Base-by-base conservation (phyloP, 1,140 invertebrate species). In the Calliphora vicina region DNA sequence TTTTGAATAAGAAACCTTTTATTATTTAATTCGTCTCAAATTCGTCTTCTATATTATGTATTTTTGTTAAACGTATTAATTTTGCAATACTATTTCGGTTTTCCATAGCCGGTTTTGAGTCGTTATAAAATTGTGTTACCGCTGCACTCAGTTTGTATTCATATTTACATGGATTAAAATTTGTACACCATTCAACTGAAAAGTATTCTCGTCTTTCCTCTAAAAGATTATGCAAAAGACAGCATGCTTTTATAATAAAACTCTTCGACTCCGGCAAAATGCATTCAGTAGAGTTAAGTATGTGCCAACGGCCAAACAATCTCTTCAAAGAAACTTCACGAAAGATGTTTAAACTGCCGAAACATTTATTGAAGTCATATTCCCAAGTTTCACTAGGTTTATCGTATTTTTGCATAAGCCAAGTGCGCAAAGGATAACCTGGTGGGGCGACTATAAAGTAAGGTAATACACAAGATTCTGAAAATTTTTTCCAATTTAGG, bases 221-320 rank as follows among this genome's bases (percentile, higher is more conserved):
- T 0, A 89, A 71, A 2, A 89, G 71, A 82, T 89, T 89, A 73
- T 89, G 88, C 23, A 89, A 73, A 1, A 86, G 85, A 3, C 86
- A 87, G 25, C 88, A 87, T 0, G 88, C 88, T 4, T 84, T 61
- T 13, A 45, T 57, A 43, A 84, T 82, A 35, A 45, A 35, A 78
- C 50, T 72, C 15, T 82, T 84, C 1, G 80, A 78, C 8, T 61
- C 25, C 0, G 73, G 35, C 25, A 76, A 27, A 1, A 84, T 35
- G 23, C 42, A 81, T 43, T 72, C 15, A 10, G 74, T 84, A 15
- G 87, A 85, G 13, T 82, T 85, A 8, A 89, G 84, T 17, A 89
- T 87, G n/a, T 84, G 84, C 88, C 88, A 89, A 12, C 88, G 88
- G 0, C 87, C 87, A 85, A 89, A 87, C 0, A 89, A 80, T 6